Evolutionary conservation across 2,797 vertebrate genomes (phyloP), one percentile per base, ranked within the genome.

Genomic region (Cetoscarus ocellatus): DNA sequence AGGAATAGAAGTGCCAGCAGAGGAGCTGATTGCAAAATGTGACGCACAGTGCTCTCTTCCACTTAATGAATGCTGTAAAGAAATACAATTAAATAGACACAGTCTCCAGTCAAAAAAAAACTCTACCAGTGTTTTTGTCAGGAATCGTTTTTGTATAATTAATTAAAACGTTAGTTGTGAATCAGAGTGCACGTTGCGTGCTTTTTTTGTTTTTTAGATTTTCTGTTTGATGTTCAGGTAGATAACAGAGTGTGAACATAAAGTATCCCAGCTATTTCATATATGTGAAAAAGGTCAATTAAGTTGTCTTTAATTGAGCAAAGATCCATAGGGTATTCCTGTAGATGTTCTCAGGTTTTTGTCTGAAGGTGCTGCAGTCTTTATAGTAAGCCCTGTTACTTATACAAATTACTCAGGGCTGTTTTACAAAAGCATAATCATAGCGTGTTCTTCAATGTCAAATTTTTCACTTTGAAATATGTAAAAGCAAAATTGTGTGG

Each of bases 371-470:
- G 79, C 56, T 70, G 48, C 10, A n/a, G 77, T 69, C 43, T 72
- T 58, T 62, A 38, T 44, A 34, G 54, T 74, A 73, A 87, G 38
- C 70, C 62, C 54, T 67, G 72, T 68, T 63, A 56, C 81, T 80
- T 74, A 53, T 80, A 81, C 72, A 77, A 48, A 53, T 70, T 67
- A 79, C 75, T 53, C 72, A 12, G 17, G 49, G n/a, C 17, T 60
- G 17, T 64, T 68, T 62, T 17, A 40, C 13, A 15, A 53, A 35
- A 62, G 15, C 43, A 70, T 61, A 52, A 45, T n/a, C 3, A 12
- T 34, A 54, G 61, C 7, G 8, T 42, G 10, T 57, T 12, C 51
- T 15, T 44, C 17, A 34, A 51, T 13, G 10, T 68, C 17, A 48
- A 50, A 9, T 7, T 62, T 13, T 5, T 56, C 10, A 50, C 42